Base-by-base conservation (phyloP, 2,797 vertebrate genomes). In the Peromyscus attwateri region DNA sequence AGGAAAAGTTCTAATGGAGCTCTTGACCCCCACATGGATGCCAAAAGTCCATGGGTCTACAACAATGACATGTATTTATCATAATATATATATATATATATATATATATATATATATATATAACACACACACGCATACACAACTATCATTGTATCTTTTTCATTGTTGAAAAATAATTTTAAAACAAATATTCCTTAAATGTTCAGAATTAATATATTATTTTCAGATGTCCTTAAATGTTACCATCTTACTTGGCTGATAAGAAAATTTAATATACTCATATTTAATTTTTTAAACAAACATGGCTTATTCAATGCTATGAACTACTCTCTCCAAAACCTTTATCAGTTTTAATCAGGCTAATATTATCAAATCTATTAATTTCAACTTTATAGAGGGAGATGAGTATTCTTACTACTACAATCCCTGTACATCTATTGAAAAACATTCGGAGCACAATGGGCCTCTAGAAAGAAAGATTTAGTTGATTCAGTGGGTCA, bases 311-410 rank as follows among this genome's bases (percentile, higher is more conserved):
- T 96, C 29, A 75, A 9, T 75, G 1, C 2, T 0, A 12, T 68
- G 19, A 34, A 87, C 2, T 49, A 73, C n/a, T 71, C 3, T 81
- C 25, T 70, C 13, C 55, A 29, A 77, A 66, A 76, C 6, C 27
- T 55, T 21, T 40, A 2, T 34, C 13, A 57, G 70, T 90, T 73
- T 46, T 27, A 4, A 70, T 11, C 37, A 83, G 49, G 9, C 79
- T 80, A 82, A 77, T 89, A 37, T 52, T 80, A 95, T 55, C 85
- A 52, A 57, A 52, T 76, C 92, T 75, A 62, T 77, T 73, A 79
- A 49, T 80, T 88, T 75, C 31, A n/a, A 17, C 57, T 66, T 80
- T 85, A 29, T 64, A 9, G 0, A 77, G 46, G 12, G 46, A 68
- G 21, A 73, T 11, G 62, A 52, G 14, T 37, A 87, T 34, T 10